phyloP scores from a whole-genome alignment of 2,113 vertebrate species.

The Phyllostomus hastatus region DNA sequence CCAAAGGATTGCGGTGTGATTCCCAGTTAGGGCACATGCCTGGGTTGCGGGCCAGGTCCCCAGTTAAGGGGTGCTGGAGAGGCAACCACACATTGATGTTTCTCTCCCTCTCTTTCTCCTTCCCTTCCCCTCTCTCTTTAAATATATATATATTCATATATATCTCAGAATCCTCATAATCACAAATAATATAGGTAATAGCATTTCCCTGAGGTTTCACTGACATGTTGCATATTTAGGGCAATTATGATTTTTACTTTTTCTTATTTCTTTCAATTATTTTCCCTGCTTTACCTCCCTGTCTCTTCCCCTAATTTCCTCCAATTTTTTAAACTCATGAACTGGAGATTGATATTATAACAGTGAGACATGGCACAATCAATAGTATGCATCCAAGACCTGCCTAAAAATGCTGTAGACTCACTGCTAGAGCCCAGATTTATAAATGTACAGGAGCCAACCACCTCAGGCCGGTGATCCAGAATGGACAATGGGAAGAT shows the following conservation, averaged over 20 bases:
- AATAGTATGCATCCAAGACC: not conserved
- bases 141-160: not conserved
- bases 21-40: too few species aligned
- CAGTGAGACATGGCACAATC: not conserved
- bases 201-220: not conserved
- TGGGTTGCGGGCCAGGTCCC: too few species aligned
- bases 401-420: not conserved
- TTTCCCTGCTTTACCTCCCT: not conserved
- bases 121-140: too few species aligned
- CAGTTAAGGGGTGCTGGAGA: too few species aligned
- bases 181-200: not conserved
- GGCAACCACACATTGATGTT: too few species aligned
- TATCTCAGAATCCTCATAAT: not conserved
- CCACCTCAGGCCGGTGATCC: not conserved
- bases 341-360: not conserved
- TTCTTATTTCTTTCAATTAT: slow-evolving; percentile 4
- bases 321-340: not conserved
- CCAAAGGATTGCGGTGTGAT: too few species aligned
- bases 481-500: not conserved
- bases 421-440: not conserved
- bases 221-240: not conserved
- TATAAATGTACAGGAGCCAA: not conserved
- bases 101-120: too few species aligned
- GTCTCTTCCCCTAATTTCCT: not conserved
- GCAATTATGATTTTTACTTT: not conserved